Evolutionary conservation across 2,113 vertebrate species (phyloP), one percentile per base, ranked within the genome.

Genomic region (Passer montanus): DNA sequence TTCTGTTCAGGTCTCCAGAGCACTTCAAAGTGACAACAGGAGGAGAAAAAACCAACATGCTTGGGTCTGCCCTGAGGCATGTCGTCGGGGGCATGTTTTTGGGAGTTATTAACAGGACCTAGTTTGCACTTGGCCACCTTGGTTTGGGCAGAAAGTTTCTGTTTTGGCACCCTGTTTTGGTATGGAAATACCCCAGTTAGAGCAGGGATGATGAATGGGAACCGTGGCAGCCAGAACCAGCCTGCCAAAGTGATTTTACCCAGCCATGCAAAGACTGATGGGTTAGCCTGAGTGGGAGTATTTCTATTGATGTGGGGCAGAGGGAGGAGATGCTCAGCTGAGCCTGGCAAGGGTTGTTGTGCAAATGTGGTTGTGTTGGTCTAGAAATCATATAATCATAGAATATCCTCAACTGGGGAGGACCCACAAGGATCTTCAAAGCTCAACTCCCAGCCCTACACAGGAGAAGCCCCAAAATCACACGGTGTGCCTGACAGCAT

Each of bases 81-180:
- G 35, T n/a, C 37, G 20, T 62, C 2, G 1, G 30, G 22, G 22
- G 5, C 18, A 35, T 1, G 0, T 31, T 19, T 22, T 3, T 94
- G 33, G 24, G n/a, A 60, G 49, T 37, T 72, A 58, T 10, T 4
- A 7, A 20, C 19, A 67, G 27, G 43, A 50, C 43, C 31, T 33
- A 24, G 44, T 68, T 72, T 80, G 59, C 17, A 28, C 26, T 49
- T 52, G 30, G 43, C 6, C 55, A 49, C 1, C 22, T 74, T 69
- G 22, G 3, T 79, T 92, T 41, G 39, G 46, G 21, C 27, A 76
- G 75, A 83, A 86, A 55, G 18, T 55, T 75, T 89, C 44, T 10
- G 4, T 28, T 83, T 79, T 67, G 33, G 33, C 44, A 44, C 37
- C 33, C 19, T 76, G 2, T 62, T 95, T 69, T 39, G 18, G 26